These are phyloP conservation scores for Tapera naevia DNA, from an alignment of 2,797 vertebrate species.

Conservation along the genomic window DNA sequence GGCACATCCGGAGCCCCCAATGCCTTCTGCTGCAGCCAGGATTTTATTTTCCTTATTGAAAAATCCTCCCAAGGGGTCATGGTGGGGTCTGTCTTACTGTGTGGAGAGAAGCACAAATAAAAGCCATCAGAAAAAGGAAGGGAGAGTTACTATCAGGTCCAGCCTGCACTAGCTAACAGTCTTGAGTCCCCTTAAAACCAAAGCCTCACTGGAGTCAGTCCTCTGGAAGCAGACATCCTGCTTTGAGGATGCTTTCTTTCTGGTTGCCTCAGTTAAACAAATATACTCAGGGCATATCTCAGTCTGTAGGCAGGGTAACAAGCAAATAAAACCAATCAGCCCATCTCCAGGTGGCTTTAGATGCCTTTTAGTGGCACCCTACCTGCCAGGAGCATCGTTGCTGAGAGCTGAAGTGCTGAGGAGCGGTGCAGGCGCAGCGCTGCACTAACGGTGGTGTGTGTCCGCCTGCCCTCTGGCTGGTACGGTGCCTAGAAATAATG, in stretches of 20 bases:
- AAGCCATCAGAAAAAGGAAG: neutral
- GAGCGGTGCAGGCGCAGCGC: neutral
- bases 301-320: neutral
- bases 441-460: neutral
- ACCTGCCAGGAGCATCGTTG: neutral
- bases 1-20: neutral
- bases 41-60: neutral
- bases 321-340: neutral
- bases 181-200: neutral
- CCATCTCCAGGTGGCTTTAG: neutral
- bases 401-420: neutral
- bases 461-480: fast-evolving
- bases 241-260: neutral
- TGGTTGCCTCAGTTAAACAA: neutral
- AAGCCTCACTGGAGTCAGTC: neutral
- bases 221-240: neutral
- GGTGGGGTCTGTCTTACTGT: neutral
- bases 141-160: neutral
- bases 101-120: neutral
- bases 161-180: neutral
- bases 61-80: neutral
- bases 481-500: neutral
- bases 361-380: neutral
- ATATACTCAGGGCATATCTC: neutral
- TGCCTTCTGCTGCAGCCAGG: neutral